Percentiles rank a stretch among this genome's conserved stretches.
Conservation (phyloP, 2,797 vertebrate genomes). For the Graptemys geographica region DNA sequence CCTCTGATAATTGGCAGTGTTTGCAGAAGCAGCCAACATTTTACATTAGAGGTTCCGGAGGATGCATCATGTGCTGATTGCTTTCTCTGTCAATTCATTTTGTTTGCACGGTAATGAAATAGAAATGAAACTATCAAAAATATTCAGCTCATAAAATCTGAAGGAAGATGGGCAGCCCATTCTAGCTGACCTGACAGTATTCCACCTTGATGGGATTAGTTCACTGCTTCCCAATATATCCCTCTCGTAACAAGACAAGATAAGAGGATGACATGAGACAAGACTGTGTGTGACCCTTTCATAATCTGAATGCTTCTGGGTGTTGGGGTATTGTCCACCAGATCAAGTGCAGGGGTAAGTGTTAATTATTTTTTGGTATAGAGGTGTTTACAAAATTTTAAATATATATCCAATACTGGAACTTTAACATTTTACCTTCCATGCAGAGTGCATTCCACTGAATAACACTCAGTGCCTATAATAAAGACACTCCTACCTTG, state of each 20-base stretch:
- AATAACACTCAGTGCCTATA: neutral
- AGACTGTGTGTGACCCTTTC: neutral
- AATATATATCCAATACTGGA: neutral
- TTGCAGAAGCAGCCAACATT: constrained; percentile 67
- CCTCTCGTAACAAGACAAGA: neutral
- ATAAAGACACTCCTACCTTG: neutral
- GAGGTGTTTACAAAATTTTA: neutral
- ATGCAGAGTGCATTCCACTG: neutral
- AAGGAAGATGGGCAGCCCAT: constrained; percentile 44
- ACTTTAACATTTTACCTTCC: neutral
- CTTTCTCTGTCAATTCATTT: constrained; percentile 71
- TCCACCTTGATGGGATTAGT: neutral
- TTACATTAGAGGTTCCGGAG: constrained; percentile 61
- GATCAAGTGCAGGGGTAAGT: neutral
- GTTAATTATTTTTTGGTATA: neutral
- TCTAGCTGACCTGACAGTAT: constrained; percentile 18
- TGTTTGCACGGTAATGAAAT: constrained; percentile 68
- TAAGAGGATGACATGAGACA: neutral
- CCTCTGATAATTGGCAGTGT: constrained; percentile 62
- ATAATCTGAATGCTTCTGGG: neutral
- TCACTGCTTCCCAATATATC: neutral
- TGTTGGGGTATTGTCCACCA: neutral
- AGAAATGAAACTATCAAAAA: constrained; percentile 70
- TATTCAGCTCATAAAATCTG: constrained; percentile 68
- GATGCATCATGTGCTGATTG: constrained; percentile 63